Conservation (phyloP, 2,888 invertebrate genomes). For the Lithophane leautieri region DNA sequence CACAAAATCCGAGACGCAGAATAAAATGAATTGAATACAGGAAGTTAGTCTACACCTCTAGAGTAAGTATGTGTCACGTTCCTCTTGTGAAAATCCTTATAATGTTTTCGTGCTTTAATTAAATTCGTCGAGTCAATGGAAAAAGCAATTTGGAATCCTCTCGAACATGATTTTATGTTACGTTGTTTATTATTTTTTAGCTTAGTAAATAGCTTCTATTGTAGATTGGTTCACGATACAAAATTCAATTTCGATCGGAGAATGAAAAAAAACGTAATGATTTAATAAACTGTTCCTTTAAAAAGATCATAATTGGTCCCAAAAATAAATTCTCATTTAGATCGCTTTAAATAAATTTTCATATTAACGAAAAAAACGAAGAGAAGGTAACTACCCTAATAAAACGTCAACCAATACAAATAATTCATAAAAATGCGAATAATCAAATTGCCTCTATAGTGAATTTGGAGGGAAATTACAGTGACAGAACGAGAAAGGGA, state of each 20-base stretch:
- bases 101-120: conserved; percentile 58
- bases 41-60: conserved; percentile 53
- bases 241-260: conserved; percentile 27
- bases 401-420: conserved; percentile 56
- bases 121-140: conserved; percentile 55
- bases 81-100: conserved; percentile 47
- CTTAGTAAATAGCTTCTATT: conserved; percentile 13
- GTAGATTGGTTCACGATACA: conserved; percentile 1
- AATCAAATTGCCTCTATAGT: conserved; percentile 65
- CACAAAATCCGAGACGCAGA: conserved; percentile 52
- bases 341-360: conserved; percentile 31
- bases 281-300: conserved; percentile 10
- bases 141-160: conserved; percentile 51
- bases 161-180: conserved; percentile 42
- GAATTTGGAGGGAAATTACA: conserved; percentile 66
- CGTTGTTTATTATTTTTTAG: conserved; percentile 34
- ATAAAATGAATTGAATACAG: conserved; percentile 66
- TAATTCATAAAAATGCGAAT: conserved; percentile 56
- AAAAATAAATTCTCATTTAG: conserved; percentile 37
- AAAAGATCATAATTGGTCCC: conserved; percentile 17
- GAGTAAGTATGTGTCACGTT: conserved; percentile 56
- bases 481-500: conserved; percentile 46
- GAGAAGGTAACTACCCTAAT: conserved; percentile 23
- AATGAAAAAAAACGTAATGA: neutral
- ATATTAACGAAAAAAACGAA: conserved; percentile 17